Base-by-base conservation (phyloP, 1,140 invertebrate species). In the Drosophila albomicans region DNA sequence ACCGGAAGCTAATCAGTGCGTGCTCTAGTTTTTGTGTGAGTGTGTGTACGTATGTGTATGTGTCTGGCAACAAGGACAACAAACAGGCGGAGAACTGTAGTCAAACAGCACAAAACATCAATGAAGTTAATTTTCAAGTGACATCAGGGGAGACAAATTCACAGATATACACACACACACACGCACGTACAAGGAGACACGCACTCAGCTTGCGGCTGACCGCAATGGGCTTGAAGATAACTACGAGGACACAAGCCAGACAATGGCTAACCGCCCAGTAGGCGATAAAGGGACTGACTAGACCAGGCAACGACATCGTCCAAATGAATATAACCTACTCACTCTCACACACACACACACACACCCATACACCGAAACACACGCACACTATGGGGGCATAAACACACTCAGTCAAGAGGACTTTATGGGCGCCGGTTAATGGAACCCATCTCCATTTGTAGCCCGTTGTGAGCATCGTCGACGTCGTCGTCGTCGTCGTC, bases 101-200 rank as follows among this genome's bases (percentile, higher is more conserved):
- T 66, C 65, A 68, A 80, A 71, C 48, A 59, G 43, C 15, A 70
- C 20, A 52, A 62, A 65, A 56, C 46, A 59, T 54, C 72, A 69
- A 70, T 66, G 64, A 57, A 73, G 73, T 89, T 84, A 78, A 87
- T 87, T 87, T 87, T 78, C 57, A 72, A 85, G 66, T 81, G 74
- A 61, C 77, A 75, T 7, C 46, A 41, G 45, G 20, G 68, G 52
- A 67, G 59, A 43, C 25, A 16, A 38, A 51, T 45, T 54, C 25
- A 65, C 48, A 64, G 16, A 63, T 49, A 52, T 54, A 52, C 35
- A 51, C 16, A 28, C 45, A 54, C 28, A 10, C 43, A 46, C 35
- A 25, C 58, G 65, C 15, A n/a, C 25, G 51, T 46, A 16, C 5
- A 16, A n/a, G 52, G 15, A 52, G 20, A 62, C 25, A 67, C 56